These are phyloP conservation scores for Holacanthus passer DNA, from an alignment of 2,113 vertebrate species.

Conservation along the genomic window DNA sequence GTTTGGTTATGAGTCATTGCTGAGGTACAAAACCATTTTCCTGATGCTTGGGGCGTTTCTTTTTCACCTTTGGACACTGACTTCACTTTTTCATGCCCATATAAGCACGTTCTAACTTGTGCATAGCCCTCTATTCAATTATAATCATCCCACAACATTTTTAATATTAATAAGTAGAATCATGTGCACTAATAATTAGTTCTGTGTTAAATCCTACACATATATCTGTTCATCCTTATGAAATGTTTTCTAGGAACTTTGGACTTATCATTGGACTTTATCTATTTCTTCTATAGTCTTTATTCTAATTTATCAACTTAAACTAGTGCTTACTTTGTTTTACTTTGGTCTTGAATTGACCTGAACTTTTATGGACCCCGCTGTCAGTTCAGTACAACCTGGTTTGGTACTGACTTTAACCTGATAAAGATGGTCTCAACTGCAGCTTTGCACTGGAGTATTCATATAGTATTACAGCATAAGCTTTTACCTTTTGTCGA, in stretches of 20 bases:
- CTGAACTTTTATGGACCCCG: not conserved
- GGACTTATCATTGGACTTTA: no score
- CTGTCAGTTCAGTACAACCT: no score
- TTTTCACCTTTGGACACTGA: not conserved
- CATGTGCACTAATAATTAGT: not conserved
- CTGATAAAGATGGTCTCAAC: not conserved
- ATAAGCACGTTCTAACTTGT: no score
- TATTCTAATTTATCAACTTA: no score
- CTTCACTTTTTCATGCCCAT: not conserved
- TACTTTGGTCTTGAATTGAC: not conserved
- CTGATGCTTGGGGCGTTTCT: not conserved
- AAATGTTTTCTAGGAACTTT: not conserved
- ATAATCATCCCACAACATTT: not conserved
- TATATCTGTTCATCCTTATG: not conserved
- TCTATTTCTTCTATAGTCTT: no score
- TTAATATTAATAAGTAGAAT: not conserved
- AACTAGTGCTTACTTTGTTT: not conserved
- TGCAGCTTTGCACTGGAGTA: not conserved
- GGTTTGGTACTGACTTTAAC: not conserved
- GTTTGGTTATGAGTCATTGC: not conserved
- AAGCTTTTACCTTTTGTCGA: slow-evolving; percentile 79
- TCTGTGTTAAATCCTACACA: not conserved
- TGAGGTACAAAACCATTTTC: not conserved
- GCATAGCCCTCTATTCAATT: not conserved
- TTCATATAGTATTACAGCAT: not conserved